phyloP scores from a whole-genome alignment of 92 coral and sea anemone species.

The Galaxea fascicularis region DNA sequence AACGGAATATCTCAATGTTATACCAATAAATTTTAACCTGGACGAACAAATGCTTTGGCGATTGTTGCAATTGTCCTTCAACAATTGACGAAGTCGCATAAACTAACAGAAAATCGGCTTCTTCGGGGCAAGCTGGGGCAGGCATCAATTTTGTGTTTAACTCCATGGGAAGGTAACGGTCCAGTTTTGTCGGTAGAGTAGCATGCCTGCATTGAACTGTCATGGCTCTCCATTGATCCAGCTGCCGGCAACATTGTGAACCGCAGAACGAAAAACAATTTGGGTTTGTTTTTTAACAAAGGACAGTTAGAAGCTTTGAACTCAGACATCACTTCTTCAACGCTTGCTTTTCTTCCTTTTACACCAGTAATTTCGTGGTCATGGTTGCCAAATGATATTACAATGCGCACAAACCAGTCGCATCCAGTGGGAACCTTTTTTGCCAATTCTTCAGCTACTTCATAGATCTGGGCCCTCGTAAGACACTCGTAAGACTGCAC shows the following conservation, averaged over 20 bases:
- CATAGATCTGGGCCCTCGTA: slow-evolving; percentile 10
- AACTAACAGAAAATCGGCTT: slow-evolving; percentile 12
- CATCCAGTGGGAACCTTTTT: slow-evolving; percentile 39
- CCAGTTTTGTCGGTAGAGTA: not conserved
- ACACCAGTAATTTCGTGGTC: slow-evolving; percentile 22
- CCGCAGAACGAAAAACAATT: slow-evolving; percentile 27
- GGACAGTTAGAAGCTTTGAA: not conserved
- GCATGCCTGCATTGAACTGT: not conserved
- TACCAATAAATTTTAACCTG: not conserved
- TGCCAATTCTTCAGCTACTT: slow-evolving; percentile 15
- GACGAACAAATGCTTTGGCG: not conserved
- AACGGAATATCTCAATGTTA: no score
- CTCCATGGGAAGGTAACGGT: no score
- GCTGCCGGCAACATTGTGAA: not conserved
- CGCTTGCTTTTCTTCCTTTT: slow-evolving; percentile 19
- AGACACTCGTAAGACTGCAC: slow-evolving; percentile 22
- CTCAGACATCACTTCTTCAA: slow-evolving; percentile 27
- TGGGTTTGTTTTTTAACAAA: slow-evolving; percentile 24
- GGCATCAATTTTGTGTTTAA: slow-evolving; percentile 15
- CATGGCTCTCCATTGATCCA: not conserved
- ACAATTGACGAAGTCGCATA: not conserved
- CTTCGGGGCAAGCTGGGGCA: not conserved
- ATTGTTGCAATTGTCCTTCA: not conserved
- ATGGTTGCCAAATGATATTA: slow-evolving; percentile 44
- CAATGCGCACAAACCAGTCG: slow-evolving; percentile 48